These are phyloP conservation scores for Epinotia brunnichana DNA, from an alignment of 2,888 invertebrate species.

Conservation along the genomic window DNA sequence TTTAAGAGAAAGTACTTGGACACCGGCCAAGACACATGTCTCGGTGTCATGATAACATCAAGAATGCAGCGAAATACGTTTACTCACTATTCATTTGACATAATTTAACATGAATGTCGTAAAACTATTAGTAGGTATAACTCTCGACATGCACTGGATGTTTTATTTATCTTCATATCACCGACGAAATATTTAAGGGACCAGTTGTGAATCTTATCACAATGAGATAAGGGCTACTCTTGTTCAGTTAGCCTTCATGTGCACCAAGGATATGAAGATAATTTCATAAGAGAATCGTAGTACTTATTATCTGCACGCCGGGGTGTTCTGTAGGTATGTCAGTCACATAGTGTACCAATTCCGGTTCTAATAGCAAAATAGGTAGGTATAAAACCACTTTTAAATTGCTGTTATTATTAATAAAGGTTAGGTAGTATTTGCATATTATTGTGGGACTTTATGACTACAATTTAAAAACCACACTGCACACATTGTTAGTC, in stretches of 20 bases:
- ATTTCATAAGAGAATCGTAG: neutral
- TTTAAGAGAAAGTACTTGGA: constrained; percentile 77
- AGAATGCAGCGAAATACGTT: constrained; percentile 67
- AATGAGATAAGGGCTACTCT: neutral
- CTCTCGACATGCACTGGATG: constrained; percentile 47
- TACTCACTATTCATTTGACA: constrained; percentile 57
- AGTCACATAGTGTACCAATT: neutral
- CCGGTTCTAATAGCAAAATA: neutral
- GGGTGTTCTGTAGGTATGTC: neutral
- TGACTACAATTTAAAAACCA: constrained; percentile 4
- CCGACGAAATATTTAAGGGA: neutral
- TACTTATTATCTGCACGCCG: neutral
- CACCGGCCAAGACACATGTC: constrained; percentile 66
- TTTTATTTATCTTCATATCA: constrained; percentile 18
- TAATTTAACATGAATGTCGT: constrained; percentile 63
- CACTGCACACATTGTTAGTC: constrained; percentile 8
- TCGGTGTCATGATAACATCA: constrained; percentile 63
- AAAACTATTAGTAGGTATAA: constrained; percentile 59
- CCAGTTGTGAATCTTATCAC: neutral
- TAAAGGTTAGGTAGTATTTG: constrained; percentile 3
- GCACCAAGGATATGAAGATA: constrained; percentile 2
- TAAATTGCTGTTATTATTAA: neutral
- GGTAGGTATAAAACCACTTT: neutral
- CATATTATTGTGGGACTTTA: neutral
- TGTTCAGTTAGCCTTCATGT: neutral